phyloP scores from a whole-genome alignment of 2,113 vertebrate genomes.

The Oryzias curvinotus region DNA sequence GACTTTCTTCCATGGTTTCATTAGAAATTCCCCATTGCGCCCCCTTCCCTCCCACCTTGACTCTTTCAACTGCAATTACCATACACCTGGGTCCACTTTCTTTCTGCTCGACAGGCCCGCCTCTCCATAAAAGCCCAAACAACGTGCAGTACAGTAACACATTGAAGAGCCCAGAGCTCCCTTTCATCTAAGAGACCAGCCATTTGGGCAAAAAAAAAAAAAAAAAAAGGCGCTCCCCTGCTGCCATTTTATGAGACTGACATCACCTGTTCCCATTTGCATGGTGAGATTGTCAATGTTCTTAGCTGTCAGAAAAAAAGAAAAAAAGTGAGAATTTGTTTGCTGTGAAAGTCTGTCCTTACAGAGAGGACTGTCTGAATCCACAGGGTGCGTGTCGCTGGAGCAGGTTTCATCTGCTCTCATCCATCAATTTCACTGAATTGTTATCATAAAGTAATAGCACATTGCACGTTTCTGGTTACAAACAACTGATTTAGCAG shows the following conservation, averaged over 20 bases:
- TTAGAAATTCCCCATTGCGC: conserved; percentile 38
- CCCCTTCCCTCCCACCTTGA: conserved; percentile 19
- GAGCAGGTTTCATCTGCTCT: conserved; percentile 37
- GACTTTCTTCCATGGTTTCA: conserved; percentile 37
- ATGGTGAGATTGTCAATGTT: conserved; percentile 27
- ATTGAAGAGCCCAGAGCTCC: conserved; percentile 39
- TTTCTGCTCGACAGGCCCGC: conserved; percentile 43
- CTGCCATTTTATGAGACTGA: conserved; percentile 39
- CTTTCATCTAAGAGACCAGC: conserved; percentile 53
- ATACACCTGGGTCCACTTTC: conserved; percentile 61
- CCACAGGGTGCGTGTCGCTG: conserved; percentile 27
- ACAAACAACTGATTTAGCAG: conserved; percentile 22
- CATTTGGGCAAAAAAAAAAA: conserved; percentile 37
- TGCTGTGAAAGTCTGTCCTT: conserved; percentile 11
- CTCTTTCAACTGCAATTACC: conserved; percentile 49
- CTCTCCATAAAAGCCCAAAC: conserved; percentile 42
- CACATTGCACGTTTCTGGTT: conserved; percentile 39
- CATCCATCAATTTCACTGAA: conserved; percentile 22
- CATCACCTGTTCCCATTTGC: conserved; percentile 52
- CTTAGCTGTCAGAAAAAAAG: conserved; percentile 19
- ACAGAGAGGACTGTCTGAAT: conserved; percentile 28
- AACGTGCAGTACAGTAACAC: conserved; percentile 44
- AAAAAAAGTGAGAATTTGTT: conserved; percentile 25
- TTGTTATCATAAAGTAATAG: conserved; percentile 32
- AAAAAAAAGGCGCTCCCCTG: conserved; percentile 1